Conservation (phyloP, 2,797 vertebrate species). For the Anguilla marmorata region DNA sequence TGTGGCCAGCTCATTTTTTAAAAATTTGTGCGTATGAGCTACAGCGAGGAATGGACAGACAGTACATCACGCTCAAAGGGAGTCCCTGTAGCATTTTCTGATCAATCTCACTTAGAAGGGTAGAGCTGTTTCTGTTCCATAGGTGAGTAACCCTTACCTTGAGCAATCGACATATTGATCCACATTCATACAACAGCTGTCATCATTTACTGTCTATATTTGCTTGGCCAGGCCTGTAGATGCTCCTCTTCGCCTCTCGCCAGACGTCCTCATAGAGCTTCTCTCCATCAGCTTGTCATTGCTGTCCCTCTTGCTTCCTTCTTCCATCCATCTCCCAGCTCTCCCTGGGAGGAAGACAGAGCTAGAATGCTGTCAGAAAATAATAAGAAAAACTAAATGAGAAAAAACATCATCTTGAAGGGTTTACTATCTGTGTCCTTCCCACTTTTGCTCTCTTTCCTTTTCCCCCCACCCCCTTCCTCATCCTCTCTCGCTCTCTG, state of each 20-base stretch:
- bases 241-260: neutral
- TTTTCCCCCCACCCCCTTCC: neutral
- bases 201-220: neutral
- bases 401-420: slow-evolving; percentile 16
- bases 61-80: neutral
- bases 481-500: neutral
- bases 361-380: neutral
- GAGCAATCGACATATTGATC: slow-evolving; percentile 21
- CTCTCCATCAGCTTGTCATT: neutral
- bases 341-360: neutral
- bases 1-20: neutral
- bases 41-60: neutral
- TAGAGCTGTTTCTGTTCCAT: neutral
- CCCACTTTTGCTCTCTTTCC: neutral
- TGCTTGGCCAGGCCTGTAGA: neutral
- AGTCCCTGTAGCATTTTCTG: neutral
- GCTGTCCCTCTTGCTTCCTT: neutral
- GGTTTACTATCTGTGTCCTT: neutral
- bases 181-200: neutral
- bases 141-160: slow-evolving; percentile 7
- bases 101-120: neutral
- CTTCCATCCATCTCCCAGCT: neutral
- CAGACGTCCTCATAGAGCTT: neutral
- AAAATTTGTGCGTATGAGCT: neutral
- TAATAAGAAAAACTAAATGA: neutral